These are phyloP conservation scores for Eupithecia exiguata DNA, from an alignment of 2,888 invertebrate genomes.

Conservation along the genomic window DNA sequence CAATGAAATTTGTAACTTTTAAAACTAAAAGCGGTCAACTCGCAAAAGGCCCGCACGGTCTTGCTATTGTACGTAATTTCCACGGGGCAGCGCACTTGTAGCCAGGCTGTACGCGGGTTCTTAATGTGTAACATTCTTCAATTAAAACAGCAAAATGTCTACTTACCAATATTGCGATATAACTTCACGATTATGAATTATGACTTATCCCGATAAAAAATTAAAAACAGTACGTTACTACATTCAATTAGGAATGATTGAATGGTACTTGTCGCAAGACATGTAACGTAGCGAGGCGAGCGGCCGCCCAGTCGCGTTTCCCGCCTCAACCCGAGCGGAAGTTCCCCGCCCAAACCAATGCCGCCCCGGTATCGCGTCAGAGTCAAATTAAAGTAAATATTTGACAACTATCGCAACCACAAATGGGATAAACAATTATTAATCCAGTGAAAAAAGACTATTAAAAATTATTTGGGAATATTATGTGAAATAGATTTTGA, in stretches of 20 bases:
- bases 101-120: too few relatives aligned
- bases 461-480: background rate
- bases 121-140: too few relatives aligned
- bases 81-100: too few relatives aligned
- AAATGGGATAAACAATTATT: slow-evolving; percentile 67
- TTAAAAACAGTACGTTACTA: background rate
- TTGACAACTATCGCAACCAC: slow-evolving; percentile 44
- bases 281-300: too few relatives aligned
- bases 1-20: too few relatives aligned
- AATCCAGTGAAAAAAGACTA: slow-evolving; percentile 1
- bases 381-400: slow-evolving; percentile 71
- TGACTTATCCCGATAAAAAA: background rate
- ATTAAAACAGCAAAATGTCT: too few relatives aligned
- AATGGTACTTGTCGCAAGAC: background rate
- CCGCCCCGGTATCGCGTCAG: slow-evolving; percentile 68
- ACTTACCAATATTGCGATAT: background rate
- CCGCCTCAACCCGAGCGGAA: slow-evolving; percentile 34
- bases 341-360: slow-evolving; percentile 54
- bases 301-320: slow-evolving; percentile 32
- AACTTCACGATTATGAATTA: background rate
- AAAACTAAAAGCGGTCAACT: too few relatives aligned
- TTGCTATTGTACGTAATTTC: too few relatives aligned
- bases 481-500: background rate
- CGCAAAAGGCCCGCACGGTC: too few relatives aligned
- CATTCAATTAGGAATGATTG: background rate